Evolutionary conservation across 2,797 vertebrate species (phyloP), one percentile per base, ranked within the genome.

Genomic region (Sebastes taczanowskii): DNA sequence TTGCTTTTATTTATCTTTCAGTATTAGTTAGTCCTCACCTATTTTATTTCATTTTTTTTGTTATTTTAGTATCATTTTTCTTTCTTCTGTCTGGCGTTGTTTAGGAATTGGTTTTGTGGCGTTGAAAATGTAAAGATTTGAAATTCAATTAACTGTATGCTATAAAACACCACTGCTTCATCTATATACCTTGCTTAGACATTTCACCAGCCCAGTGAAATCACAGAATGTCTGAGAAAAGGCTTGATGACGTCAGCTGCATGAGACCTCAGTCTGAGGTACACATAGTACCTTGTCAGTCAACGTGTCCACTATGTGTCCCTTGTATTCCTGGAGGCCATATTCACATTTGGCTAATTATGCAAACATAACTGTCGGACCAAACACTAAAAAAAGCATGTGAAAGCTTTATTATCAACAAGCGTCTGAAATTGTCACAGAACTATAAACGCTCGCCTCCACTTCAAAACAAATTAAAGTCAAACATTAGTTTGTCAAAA

Each of bases 121-220:
- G 20, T n/a, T 46, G 8, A 52, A 52, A 52, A 52, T 52, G 49
- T 52, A 52, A 52, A 52, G 49, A 63, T 23, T 13, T 63, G 4
- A 9, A 63, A 63, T 14, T 35, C 6, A 35, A 63, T 35, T 4
- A 38, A 52, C 20, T 52, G 18, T n/a, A 9, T 8, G 32, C 0
- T 8, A 64, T 8, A 30, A 64, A 25, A 7, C n/a, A 16, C 3
- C 58, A 25, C 4, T 49, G 27, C 11, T n/a, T 69, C 29, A 14
- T 62, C 32, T 18, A 11, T 13, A 49, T 18, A 38, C 42, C 22
- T 52, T n/a, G 20, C 5, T 49, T 11, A n/a, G 29, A 65, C 13
- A 27, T 35, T 86, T 86, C 58, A 80, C 76, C 22, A 52, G n/a
- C 53, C 14, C 27, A 25, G 46, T 73, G 49, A 80, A 76, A 69